Percentiles rank a stretch among this genome's conserved stretches.
Conservation (phyloP, 2,797 vertebrate species). For the Hippocampus kuda region DNA sequence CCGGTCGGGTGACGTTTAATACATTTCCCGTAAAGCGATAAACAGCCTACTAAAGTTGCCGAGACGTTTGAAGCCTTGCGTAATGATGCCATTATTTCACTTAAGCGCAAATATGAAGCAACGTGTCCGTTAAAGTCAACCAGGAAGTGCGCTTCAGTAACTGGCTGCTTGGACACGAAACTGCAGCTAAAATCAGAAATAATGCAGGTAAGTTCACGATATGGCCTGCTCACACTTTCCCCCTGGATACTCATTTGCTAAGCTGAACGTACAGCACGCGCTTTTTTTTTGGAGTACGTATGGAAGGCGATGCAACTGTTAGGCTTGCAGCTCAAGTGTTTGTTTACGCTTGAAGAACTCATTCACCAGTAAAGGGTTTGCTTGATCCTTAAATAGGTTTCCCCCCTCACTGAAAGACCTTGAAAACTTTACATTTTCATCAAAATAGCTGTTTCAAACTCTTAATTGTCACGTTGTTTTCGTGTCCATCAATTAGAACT, state of each 20-base stretch:
- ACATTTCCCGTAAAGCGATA: not conserved
- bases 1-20: slow-evolving; percentile 8
- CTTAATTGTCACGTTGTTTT: not conserved
- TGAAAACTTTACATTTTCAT: not conserved
- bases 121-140: slow-evolving; percentile 13
- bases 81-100: not conserved
- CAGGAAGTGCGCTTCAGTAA: slow-evolving; percentile 45
- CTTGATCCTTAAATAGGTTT: not conserved
- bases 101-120: not conserved
- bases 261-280: not conserved
- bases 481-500: not conserved
- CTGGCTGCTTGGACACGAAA: not conserved
- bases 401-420: no score
- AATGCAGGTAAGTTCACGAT: slow-evolving; percentile 48
- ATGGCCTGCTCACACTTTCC: no score
- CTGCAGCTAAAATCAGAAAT: not conserved
- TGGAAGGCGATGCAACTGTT: not conserved
- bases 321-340: not conserved
- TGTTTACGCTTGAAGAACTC: not conserved
- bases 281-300: not conserved
- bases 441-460: not conserved
- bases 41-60: not conserved
- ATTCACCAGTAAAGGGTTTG: not conserved
- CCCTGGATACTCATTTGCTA: not conserved
- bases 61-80: not conserved